Conservation (phyloP, 1,140 invertebrate species). For the Drosophila teissieri region DNA sequence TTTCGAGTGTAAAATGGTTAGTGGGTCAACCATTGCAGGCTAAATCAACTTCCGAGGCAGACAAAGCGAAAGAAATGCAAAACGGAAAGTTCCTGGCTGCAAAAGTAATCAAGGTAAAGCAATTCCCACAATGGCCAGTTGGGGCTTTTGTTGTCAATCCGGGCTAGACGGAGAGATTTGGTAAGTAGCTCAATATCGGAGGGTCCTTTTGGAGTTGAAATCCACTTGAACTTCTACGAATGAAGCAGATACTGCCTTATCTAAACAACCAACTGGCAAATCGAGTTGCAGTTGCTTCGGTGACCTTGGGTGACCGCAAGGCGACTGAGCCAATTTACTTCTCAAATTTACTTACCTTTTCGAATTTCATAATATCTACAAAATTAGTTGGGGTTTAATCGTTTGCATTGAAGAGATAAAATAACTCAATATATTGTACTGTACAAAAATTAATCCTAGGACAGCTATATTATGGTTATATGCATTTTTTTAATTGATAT, state of each 20-base stretch:
- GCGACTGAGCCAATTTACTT: too few relatives aligned
- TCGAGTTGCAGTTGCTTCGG: neutral
- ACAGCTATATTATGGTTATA: neutral
- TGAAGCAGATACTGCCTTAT: constrained; percentile 16
- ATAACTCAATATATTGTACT: too few relatives aligned
- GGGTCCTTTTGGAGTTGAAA: constrained; percentile 14
- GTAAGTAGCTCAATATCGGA: constrained; percentile 35
- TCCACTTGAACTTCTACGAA: constrained; percentile 31
- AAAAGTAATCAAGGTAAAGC: constrained; percentile 48
- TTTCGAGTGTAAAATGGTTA: constrained; percentile 23
- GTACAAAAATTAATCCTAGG: neutral
- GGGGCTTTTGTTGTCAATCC: constrained; percentile 36
- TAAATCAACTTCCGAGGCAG: constrained; percentile 41
- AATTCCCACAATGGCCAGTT: constrained; percentile 33
- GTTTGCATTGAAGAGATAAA: too few relatives aligned
- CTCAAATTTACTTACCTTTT: neutral
- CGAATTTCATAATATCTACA: neutral
- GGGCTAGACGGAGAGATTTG: constrained; percentile 25
- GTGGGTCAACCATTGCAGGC: constrained; percentile 47
- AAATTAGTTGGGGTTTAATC: too few relatives aligned
- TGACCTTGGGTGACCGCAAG: too few relatives aligned
- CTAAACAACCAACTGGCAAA: constrained; percentile 35
- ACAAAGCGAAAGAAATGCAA: constrained; percentile 39
- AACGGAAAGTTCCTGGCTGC: constrained; percentile 41
- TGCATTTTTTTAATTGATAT: too few relatives aligned